A percentile compares a stretch with the other conserved stretches of the same genome.
These are phyloP conservation scores for Chaenogobius annularis DNA, from an alignment of 2,113 vertebrate genomes.

Conservation along the genomic window DNA sequence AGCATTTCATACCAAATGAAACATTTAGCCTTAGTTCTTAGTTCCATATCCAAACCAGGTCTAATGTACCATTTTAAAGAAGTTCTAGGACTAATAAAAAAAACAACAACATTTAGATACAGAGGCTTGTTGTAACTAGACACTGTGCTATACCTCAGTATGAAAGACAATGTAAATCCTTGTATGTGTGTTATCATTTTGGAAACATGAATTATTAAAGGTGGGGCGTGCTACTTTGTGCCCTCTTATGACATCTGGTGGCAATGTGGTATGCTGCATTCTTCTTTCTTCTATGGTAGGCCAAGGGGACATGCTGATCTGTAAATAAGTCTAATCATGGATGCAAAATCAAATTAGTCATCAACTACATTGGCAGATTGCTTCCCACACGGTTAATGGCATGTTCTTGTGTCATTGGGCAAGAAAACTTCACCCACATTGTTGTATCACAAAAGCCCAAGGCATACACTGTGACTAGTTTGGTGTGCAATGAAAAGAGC, in stretches of 20 bases:
- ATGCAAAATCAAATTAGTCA: neutral
- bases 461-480: too few relatives aligned
- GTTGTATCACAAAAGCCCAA: too few relatives aligned
- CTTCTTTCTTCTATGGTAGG: neutral
- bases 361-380: neutral
- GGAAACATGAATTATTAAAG: neutral
- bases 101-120: neutral
- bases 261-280: neutral
- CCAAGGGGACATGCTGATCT: neutral
- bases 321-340: neutral
- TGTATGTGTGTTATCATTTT: neutral
- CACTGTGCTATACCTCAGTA: neutral
- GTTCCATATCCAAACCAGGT: too few relatives aligned
- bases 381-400: neutral
- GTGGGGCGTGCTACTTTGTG: neutral
- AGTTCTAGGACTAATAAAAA: too few relatives aligned
- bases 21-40: too few relatives aligned
- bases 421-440: neutral
- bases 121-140: neutral
- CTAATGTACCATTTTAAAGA: too few relatives aligned
- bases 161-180: neutral
- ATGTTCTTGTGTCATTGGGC: neutral
- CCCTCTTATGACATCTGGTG: constrained; percentile 2
- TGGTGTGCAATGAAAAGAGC: neutral
- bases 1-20: too few relatives aligned